These are phyloP conservation scores for Corvus cornix DNA, from an alignment of 2,113 vertebrate genomes.

Conservation along the genomic window DNA sequence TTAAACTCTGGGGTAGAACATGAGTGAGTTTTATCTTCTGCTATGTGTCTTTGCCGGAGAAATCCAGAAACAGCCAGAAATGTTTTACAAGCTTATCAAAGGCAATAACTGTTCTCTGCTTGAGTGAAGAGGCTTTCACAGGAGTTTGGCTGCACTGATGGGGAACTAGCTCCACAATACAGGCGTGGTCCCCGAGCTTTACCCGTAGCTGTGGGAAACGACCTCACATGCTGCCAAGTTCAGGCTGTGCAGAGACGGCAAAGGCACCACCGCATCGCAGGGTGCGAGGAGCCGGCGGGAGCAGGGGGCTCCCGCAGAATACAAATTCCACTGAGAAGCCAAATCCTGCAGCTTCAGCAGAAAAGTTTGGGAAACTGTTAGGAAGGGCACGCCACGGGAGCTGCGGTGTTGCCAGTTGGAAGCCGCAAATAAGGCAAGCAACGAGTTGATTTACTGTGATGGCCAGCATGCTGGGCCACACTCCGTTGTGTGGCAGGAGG, in stretches of 20 bases:
- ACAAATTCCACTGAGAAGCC: not conserved
- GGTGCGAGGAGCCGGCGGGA: not conserved
- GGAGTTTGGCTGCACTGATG: not conserved
- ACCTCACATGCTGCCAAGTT: not conserved
- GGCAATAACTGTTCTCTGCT: not conserved
- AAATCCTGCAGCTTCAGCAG: not conserved
- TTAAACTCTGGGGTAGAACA: not conserved
- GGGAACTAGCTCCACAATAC: not conserved
- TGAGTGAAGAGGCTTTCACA: not conserved
- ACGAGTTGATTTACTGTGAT: not conserved
- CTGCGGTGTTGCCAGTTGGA: not conserved
- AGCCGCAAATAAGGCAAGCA: not conserved
- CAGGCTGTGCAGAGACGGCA: not conserved
- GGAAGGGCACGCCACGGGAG: not conserved
- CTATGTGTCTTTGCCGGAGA: not conserved
- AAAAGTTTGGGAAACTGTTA: not conserved
- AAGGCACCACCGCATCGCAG: fast-evolving
- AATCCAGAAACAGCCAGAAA: not conserved
- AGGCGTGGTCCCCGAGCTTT: not conserved
- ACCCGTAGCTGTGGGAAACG: not conserved
- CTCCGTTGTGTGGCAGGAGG: fast-evolving
- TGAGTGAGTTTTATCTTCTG: fast-evolving
- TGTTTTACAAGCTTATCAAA: not conserved
- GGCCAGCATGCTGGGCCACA: not conserved
- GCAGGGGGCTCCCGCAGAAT: not conserved